Conservation (phyloP, 2,113 vertebrate species). For the Sinocyclocheilus anophthalmus region DNA sequence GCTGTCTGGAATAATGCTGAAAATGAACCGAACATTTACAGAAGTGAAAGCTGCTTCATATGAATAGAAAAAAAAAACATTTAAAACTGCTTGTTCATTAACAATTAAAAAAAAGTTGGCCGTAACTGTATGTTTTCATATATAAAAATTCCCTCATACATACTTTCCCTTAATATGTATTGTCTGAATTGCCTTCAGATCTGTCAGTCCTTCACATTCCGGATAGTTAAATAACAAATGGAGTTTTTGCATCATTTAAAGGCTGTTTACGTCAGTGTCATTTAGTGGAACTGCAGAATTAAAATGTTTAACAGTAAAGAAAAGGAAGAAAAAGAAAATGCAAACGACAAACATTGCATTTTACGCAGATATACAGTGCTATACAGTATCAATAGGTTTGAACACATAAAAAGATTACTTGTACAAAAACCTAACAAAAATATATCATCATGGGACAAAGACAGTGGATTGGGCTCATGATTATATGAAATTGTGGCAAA, state of each 20-base stretch:
- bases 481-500: neutral
- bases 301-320: neutral
- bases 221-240: conserved; percentile 60
- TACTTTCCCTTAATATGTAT: conserved; percentile 58
- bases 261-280: neutral
- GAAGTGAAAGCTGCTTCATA: conserved; percentile 6
- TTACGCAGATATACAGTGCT: conserved; percentile 19
- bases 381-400: conserved; percentile 1
- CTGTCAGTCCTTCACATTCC: conserved; percentile 54
- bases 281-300: neutral
- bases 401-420: conserved; percentile 2
- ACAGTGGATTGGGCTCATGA: conserved; percentile 30
- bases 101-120: neutral
- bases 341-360: neutral
- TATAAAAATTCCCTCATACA: conserved; percentile 59
- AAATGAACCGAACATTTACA: neutral
- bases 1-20: conserved; percentile 1
- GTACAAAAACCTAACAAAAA: conserved; percentile 13
- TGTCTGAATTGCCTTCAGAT: conserved; percentile 36
- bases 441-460: conserved; percentile 22
- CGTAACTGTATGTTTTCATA: neutral
- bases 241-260: conserved; percentile 11
- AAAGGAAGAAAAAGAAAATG: neutral
- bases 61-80: conserved; percentile 25
- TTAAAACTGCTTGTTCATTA: neutral